A percentile compares a stretch with the other conserved stretches of the same genome.
These are phyloP conservation scores for Archivesica marissinica DNA, from an alignment of 1,140 invertebrate species.

Conservation along the genomic window DNA sequence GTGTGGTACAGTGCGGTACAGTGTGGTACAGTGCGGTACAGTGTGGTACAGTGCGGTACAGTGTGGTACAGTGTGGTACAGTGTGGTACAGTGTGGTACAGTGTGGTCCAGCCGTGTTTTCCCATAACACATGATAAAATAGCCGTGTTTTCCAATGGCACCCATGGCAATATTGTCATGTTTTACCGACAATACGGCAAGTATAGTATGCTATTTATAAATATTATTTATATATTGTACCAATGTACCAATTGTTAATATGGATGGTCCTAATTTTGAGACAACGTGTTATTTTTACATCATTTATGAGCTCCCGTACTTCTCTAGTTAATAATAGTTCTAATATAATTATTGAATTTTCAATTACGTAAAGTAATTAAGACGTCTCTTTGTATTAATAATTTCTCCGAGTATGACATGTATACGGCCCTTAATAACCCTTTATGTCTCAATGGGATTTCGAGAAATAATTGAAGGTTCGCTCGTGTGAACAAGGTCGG, in stretches of 20 bases:
- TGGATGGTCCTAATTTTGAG: neutral
- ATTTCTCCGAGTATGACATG: conserved; percentile 7
- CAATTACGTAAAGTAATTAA: conserved; percentile 59
- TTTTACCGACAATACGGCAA: no score
- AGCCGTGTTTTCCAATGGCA: no score
- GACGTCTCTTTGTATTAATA: neutral
- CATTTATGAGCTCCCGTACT: conserved; percentile 45
- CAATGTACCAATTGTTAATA: neutral
- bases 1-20: no score
- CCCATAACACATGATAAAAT: no score
- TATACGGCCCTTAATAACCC: conserved; percentile 31
- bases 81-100: neutral
- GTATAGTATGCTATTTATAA: no score
- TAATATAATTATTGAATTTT: conserved; percentile 54
- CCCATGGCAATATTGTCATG: no score
- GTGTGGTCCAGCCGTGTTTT: neutral
- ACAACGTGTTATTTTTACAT: conserved; percentile 49
- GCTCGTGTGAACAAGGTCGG: neutral
- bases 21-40: no score
- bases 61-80: neutral
- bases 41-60: neutral
- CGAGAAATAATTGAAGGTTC: neutral
- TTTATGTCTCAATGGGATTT: neutral
- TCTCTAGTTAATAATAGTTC: neutral
- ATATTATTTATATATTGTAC: no score